Evolutionary conservation across 2,888 invertebrate species (phyloP).

Genomic region (Hybos culiciformis): DNA sequence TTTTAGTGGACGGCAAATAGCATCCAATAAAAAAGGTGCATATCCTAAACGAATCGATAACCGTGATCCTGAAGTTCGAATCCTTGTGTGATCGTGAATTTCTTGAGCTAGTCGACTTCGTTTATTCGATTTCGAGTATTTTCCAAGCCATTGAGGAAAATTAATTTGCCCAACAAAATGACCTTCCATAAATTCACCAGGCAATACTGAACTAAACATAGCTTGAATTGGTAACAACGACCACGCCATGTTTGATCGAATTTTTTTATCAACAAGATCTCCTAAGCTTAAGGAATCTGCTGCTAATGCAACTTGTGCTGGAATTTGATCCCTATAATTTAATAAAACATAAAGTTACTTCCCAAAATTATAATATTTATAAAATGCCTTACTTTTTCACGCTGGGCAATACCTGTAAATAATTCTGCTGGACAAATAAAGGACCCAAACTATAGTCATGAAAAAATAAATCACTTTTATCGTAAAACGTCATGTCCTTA

Average conservation of each 20-base stretch:
- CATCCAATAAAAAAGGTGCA: conserved; percentile 58
- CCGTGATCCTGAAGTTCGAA: conserved; percentile 68
- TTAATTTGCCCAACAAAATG: conserved; percentile 63
- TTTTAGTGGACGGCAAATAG: conserved; percentile 64
- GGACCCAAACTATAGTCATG: conserved; percentile 94
- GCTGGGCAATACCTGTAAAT: conserved; percentile 64
- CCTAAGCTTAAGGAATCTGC: conserved; percentile 78
- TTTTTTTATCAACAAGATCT: conserved; percentile 69
- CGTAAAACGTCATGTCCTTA: conserved; percentile 59
- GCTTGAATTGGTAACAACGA: conserved; percentile 74
- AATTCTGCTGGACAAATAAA: conserved; percentile 96
- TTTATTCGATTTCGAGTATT: conserved; percentile 76
- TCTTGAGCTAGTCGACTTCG: conserved; percentile 70
- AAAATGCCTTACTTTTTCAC: conserved; percentile 45
- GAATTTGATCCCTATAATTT: conserved; percentile 35
- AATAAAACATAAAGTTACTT: background rate
- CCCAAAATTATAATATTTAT: conserved; percentile 1
- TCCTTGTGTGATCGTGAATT: conserved; percentile 71
- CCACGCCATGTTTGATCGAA: conserved; percentile 76
- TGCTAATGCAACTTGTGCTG: conserved; percentile 59
- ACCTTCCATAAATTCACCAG: conserved; percentile 75
- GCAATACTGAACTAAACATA: conserved; percentile 79
- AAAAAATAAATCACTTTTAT: conserved; percentile 87
- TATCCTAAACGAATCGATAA: conserved; percentile 80
- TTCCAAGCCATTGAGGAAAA: conserved; percentile 94